Evolutionary conservation across 64 coral and sea anemone species (phyloP).

Genomic region (Actinia equina): DNA sequence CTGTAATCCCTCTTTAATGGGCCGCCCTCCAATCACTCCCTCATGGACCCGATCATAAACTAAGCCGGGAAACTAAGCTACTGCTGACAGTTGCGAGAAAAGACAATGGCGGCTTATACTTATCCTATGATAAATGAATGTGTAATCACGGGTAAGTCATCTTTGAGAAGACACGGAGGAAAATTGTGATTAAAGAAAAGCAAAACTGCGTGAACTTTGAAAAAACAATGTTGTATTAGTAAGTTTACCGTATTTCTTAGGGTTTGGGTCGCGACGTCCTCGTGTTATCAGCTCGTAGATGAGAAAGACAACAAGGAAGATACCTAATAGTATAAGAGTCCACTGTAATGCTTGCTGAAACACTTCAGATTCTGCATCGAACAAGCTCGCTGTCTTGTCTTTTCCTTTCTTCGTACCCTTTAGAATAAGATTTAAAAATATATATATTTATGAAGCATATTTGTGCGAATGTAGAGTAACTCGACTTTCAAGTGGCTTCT

Average conservation of each 20-base stretch:
- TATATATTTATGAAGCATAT: too few relatives aligned
- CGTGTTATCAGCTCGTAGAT: conserved; percentile 37
- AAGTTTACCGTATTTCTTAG: conserved; percentile 47
- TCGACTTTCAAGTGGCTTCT: too few relatives aligned
- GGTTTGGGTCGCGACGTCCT: conserved; percentile 13
- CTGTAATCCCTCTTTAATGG: too few relatives aligned
- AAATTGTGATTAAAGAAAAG: too few relatives aligned
- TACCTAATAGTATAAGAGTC: neutral
- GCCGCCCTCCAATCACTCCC: too few relatives aligned
- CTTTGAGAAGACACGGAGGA: too few relatives aligned
- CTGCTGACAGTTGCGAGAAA: too few relatives aligned
- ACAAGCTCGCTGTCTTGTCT: conserved; percentile 35
- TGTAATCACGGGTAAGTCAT: too few relatives aligned
- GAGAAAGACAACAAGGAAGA: conserved; percentile 10
- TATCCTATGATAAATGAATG: neutral
- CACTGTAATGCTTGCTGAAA: conserved; percentile 31
- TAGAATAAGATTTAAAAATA: neutral
- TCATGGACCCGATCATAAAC: too few relatives aligned
- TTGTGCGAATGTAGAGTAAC: too few relatives aligned
- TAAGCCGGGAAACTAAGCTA: too few relatives aligned
- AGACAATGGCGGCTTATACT: neutral
- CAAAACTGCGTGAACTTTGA: neutral
- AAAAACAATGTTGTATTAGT: neutral
- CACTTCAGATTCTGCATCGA: conserved; percentile 33
- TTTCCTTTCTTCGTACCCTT: neutral